Evolutionary conservation across 2,113 vertebrate species (phyloP), one percentile per base, ranked within the genome.

Genomic region (Ageneiosus marmoratus): DNA sequence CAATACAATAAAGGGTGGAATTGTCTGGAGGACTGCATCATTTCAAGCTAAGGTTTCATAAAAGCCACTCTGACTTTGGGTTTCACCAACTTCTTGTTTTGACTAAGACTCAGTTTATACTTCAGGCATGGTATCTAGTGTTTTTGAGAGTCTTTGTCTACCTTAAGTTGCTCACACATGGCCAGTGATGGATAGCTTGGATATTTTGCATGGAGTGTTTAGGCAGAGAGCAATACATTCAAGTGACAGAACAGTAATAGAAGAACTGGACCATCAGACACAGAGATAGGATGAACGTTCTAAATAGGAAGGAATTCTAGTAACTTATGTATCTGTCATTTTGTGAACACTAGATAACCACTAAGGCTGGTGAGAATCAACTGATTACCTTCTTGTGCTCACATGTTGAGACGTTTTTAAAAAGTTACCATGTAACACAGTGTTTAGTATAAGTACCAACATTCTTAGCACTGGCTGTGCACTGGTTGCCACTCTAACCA

Each of bases 1-100:
- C 87, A 46, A 88, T 86, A 86, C 83, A 84, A 86, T 83, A 86
- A 78, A 84, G 51, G 50, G 55, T 82, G 34, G 60, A 84, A 85
- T 74, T 13, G 55, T 83, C 83, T 44, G 51, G 83, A 75, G 76
- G 51, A 72, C 15, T 2, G 72, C 50, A 65, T 9, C 53, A 53
- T 87, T 87, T 87, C 44, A 81, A 77, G 80, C 67, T 84, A 75
- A 74, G 56, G 82, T 83, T 88, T 87, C 86, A 84, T 58, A 88
- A 67, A 46, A 82, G 63, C 53, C 74, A 63, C 75, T 76, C 65
- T 77, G 62, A 84, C 76, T 34, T 51, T 53, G 37, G 60, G 51
- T 77, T 41, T 65, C 32, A 34, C 67, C 51, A 78, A 85, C 46
- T 46, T 60, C 50, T 34, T 24, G 62, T 48, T 76, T 53, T 67